Evolutionary conservation across 2,888 invertebrate genomes (phyloP).

Genomic region (Trimorus sp.): DNA sequence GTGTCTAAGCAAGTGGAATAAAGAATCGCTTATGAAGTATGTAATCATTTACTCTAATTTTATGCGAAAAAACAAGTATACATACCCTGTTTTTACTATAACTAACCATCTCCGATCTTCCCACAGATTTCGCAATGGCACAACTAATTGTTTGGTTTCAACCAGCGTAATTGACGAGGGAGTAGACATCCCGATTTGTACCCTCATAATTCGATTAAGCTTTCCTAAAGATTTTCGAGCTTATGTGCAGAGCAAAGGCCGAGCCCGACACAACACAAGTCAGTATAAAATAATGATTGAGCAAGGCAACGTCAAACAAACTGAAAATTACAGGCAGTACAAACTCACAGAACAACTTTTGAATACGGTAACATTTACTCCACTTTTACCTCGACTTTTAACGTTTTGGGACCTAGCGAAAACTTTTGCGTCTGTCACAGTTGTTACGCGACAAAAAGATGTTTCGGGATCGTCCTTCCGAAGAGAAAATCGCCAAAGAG

Average conservation of each 20-base stretch:
- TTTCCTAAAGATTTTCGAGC: constrained; percentile 87
- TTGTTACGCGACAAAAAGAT: not conserved
- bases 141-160: constrained; percentile 86
- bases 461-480: not conserved
- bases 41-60: too few species aligned
- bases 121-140: constrained; percentile 83
- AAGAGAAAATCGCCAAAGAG: not conserved
- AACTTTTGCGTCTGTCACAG: too few species aligned
- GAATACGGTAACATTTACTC: constrained; percentile 4
- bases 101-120: too few species aligned
- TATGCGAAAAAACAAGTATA: too few species aligned
- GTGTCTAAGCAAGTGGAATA: constrained; percentile 29
- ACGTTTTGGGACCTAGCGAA: too few species aligned
- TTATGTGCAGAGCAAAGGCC: constrained; percentile 95
- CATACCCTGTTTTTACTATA: too few species aligned
- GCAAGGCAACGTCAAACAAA: not conserved
- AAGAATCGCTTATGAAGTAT: constrained; percentile 24
- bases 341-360: constrained; percentile 6
- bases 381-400: too few species aligned
- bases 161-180: constrained; percentile 96
- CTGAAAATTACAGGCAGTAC: constrained; percentile 8
- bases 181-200: constrained; percentile 92
- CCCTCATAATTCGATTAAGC: constrained; percentile 90
- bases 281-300: constrained; percentile 80
- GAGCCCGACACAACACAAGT: constrained; percentile 88